Conservation (phyloP, 2,797 vertebrate species). For the Pteropus rufus region DNA sequence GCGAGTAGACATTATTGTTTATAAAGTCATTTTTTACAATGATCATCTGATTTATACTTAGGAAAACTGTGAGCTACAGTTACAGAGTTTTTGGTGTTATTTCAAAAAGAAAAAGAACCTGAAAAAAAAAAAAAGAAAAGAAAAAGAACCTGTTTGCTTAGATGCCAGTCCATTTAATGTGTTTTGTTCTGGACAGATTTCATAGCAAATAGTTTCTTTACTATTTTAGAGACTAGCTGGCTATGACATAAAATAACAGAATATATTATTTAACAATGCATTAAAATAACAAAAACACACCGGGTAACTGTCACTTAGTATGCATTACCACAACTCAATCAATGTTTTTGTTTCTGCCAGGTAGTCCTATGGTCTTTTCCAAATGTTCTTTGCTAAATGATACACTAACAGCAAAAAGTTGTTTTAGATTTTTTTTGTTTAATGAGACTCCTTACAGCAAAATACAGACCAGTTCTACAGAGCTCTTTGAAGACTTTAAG, state of each 20-base stretch:
- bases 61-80: not conserved
- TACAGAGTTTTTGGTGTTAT: not conserved
- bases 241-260: conserved; percentile 1
- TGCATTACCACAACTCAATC: not conserved
- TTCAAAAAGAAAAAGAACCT: not conserved
- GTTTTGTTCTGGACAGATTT: not conserved
- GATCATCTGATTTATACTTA: not conserved
- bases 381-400: conserved; percentile 1
- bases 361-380: not conserved
- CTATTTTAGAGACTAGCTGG: not conserved
- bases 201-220: not conserved
- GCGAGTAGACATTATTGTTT: not conserved
- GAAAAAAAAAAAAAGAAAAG: not conserved
- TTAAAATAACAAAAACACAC: not conserved
- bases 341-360: not conserved
- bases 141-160: not conserved
- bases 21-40: not conserved
- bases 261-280: not conserved
- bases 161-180: not conserved
- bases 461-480: not conserved
- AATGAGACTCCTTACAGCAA: not conserved
- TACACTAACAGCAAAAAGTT: not conserved
- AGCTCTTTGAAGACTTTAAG: not conserved
- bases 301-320: not conserved
- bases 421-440: conserved; percentile 11